Evolutionary conservation across 2,888 invertebrate genomes (phyloP), one percentile per base, ranked within the genome.

Genomic region (Archips xylosteana): DNA sequence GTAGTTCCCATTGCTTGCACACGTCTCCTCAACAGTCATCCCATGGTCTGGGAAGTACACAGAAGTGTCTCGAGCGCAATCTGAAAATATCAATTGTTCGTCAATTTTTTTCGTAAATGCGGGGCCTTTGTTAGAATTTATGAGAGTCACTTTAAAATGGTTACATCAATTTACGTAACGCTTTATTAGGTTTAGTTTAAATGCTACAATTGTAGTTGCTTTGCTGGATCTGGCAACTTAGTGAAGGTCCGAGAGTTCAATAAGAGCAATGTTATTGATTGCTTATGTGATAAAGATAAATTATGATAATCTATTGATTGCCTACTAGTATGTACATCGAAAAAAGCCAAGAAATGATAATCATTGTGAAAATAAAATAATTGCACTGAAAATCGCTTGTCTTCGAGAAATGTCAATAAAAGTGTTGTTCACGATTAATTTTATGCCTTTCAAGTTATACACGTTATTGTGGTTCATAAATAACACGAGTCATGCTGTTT

Each of bases 51-150:
- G 91, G 87, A 95, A 96, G 81, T 92, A 84, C 72, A 95, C 82
- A 76, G 87, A 86, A 34, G 90, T 88, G 84, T 96, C 96, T 72
- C 95, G 92, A n/a, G 96, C 96, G 84, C 96, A 96, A 84, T 96
- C 96, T 96, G 89, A 71, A 83, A 84, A 32, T 51, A 13, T 2
- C 23, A 23, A 45, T 45, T 45, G 0, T 23, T 45, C 9, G 32
- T 57, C 23, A 23, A 54, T 9, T 54, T 9, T 2, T 23, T 23
- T 2, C 9, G 12, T 3, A 57, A 57, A 12, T 32, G 32, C 57
- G 3, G 8, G 32, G 8, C 57, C 10, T 54, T 15, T 54, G 15
- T 57, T 12, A 9, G 23, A 15, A n/a, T 51, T n/a, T 49, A 49
- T 49, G 49, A n/a, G 51, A 8, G 51, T 23, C 23, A 54, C 9